phyloP scores from a whole-genome alignment of 2,888 invertebrate genomes.

The Macrophya alboannulata region DNA sequence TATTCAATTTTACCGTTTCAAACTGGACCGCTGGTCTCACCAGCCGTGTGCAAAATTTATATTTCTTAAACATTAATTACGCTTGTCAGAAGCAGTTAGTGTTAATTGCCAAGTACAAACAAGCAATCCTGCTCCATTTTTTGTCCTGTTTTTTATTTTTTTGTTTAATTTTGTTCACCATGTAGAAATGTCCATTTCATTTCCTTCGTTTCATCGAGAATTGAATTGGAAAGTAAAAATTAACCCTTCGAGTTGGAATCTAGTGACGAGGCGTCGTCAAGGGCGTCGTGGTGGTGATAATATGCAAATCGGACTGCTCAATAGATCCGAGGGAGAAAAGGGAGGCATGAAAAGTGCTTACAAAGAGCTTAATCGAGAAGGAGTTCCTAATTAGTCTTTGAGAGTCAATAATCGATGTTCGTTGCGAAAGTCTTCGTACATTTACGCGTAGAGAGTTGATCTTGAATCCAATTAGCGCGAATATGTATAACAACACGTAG shows the following conservation, averaged over 20 bases:
- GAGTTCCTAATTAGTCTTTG: neutral
- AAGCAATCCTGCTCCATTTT: neutral
- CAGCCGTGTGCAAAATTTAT: neutral
- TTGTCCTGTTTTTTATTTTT: neutral
- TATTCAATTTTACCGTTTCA: slow-evolving; percentile 52
- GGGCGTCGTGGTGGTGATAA: neutral
- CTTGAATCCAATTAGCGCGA: neutral
- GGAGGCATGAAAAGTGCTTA: slow-evolving; percentile 11
- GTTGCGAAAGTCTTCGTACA: neutral
- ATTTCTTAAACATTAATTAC: neutral
- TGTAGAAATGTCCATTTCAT: neutral
- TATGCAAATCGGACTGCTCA: slow-evolving; percentile 8
- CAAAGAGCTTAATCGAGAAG: neutral
- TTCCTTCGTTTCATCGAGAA: neutral
- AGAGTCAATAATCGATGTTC: neutral
- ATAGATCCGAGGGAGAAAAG: neutral
- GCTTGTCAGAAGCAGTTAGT: slow-evolving; percentile 31
- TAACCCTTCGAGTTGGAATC: neutral
- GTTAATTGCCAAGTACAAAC: neutral
- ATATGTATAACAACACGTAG: neutral
- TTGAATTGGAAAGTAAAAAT: neutral
- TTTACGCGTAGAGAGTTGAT: neutral
- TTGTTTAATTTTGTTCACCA: too few species aligned
- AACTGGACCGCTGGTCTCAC: slow-evolving; percentile 19
- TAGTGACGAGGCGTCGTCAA: neutral